phyloP scores from a whole-genome alignment of 2,888 invertebrate species.

The Mythimna impura region DNA sequence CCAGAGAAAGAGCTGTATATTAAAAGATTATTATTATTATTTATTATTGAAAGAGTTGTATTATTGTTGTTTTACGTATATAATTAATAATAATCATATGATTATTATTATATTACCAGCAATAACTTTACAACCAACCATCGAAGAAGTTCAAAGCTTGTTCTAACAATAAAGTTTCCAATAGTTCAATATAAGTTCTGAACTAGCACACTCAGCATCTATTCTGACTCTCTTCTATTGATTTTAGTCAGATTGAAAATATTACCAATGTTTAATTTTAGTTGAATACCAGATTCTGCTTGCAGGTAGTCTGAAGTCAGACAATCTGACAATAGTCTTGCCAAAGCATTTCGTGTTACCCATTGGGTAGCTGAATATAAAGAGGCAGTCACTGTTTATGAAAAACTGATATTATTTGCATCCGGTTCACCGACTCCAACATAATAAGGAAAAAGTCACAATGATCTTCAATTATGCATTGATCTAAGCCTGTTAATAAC shows the following conservation, averaged over 20 bases:
- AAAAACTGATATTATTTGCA: neutral
- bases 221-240: constrained; percentile 4
- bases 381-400: neutral
- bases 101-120: neutral
- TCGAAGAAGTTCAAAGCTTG: constrained; percentile 15
- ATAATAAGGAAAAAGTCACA: too few species aligned
- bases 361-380: neutral
- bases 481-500: too few species aligned
- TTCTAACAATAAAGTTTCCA: constrained; percentile 16
- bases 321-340: neutral
- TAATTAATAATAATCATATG: too few species aligned
- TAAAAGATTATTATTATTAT: too few species aligned
- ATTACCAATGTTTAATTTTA: constrained; percentile 10
- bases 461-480: too few species aligned
- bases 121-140: neutral
- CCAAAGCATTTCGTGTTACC: neutral
- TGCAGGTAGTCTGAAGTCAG: neutral
- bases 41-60: too few species aligned
- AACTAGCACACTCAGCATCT: constrained; percentile 11
- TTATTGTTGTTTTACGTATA: too few species aligned
- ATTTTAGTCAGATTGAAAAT: constrained; percentile 15
- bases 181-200: constrained; percentile 15
- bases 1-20: too few species aligned
- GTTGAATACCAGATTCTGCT: neutral
- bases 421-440: neutral